These are phyloP conservation scores for Hofmannophila pseudospretella DNA, from an alignment of 2,888 invertebrate genomes.

Conservation along the genomic window DNA sequence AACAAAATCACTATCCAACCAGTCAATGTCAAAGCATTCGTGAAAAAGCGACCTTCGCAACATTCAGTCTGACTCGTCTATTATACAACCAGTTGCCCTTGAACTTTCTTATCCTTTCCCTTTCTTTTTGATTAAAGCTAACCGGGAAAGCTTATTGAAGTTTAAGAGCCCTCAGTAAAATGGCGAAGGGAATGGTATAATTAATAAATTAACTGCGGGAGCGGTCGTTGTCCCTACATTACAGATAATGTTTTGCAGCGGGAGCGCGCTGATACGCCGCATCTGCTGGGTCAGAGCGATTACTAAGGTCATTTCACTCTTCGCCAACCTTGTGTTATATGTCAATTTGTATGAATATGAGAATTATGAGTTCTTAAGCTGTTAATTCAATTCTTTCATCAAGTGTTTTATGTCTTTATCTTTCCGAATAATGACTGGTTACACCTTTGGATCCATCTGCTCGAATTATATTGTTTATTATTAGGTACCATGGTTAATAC, in stretches of 20 bases:
- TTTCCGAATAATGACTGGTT: too few relatives aligned
- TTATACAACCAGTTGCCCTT: constrained; percentile 33
- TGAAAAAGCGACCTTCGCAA: constrained; percentile 54
- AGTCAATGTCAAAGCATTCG: constrained; percentile 21
- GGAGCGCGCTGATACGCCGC: constrained; percentile 57
- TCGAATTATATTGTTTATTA: too few relatives aligned
- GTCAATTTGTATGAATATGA: constrained; percentile 11
- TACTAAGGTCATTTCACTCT: constrained; percentile 62
- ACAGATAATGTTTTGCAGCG: constrained; percentile 69
- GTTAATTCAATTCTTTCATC: too few relatives aligned
- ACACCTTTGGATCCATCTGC: too few relatives aligned
- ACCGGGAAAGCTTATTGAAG: constrained; percentile 19
- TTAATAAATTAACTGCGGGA: constrained; percentile 69
- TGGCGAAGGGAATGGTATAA: constrained; percentile 58
- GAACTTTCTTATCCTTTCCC: constrained; percentile 31
- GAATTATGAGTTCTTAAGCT: too few relatives aligned
- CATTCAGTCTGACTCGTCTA: constrained; percentile 49
- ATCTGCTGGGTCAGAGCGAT: constrained; percentile 61
- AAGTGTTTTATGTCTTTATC: too few relatives aligned
- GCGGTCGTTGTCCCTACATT: constrained; percentile 65
- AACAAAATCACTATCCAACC: constrained; percentile 19
- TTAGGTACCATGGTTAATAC: too few relatives aligned
- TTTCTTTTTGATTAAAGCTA: constrained; percentile 18
- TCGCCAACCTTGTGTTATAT: constrained; percentile 29
- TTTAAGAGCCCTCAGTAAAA: constrained; percentile 40